phyloP scores from a whole-genome alignment of 2,888 invertebrate species.

The Eilema sororculum region DNA sequence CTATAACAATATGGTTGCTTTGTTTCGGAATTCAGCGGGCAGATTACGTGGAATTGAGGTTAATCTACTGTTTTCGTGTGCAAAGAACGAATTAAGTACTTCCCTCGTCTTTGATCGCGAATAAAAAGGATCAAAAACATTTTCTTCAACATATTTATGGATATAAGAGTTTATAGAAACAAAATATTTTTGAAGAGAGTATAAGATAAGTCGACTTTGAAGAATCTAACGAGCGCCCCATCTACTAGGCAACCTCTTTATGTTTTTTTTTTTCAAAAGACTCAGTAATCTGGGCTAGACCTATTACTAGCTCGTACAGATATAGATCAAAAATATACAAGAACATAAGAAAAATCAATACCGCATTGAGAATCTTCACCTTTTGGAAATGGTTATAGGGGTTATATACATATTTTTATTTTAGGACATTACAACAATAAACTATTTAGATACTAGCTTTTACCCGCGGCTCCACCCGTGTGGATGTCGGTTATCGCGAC shows the following conservation, averaged over 20 bases:
- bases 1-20: slow-evolving; percentile 25
- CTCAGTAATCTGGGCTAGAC: too few relatives aligned
- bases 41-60: slow-evolving; percentile 49
- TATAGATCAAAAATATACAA: background rate
- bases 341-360: too few relatives aligned
- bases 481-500: too few relatives aligned
- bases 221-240: background rate
- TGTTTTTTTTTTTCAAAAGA: background rate
- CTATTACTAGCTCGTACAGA: background rate
- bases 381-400: too few relatives aligned
- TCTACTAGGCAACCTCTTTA: background rate
- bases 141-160: background rate
- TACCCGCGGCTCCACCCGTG: too few relatives aligned
- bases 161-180: background rate
- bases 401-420: too few relatives aligned
- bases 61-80: slow-evolving; percentile 54
- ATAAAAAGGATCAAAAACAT: slow-evolving; percentile 10
- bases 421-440: too few relatives aligned
- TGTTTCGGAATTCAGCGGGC: slow-evolving; percentile 38
- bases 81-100: slow-evolving; percentile 36
- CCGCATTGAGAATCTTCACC: too few relatives aligned
- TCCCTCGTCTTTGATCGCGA: slow-evolving; percentile 7
- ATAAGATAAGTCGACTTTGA: background rate
- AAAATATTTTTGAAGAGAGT: background rate
- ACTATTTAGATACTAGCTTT: too few relatives aligned